Conservation (phyloP, 92 coral and sea anemone genomes). For the Epizoanthus rinbou region DNA sequence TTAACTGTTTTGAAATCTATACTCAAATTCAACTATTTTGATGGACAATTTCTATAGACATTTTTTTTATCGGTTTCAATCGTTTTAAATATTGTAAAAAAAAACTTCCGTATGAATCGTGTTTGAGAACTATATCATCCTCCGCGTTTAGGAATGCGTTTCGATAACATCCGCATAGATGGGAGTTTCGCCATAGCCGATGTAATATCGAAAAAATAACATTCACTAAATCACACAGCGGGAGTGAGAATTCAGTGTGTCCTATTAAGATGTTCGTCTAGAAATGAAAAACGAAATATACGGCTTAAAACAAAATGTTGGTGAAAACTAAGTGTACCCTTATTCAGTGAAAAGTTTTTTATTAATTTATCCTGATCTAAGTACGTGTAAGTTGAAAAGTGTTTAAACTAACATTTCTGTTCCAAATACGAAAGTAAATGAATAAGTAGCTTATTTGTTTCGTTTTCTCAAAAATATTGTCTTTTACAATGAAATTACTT, state of each 20-base stretch:
- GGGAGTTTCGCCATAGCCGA: background rate
- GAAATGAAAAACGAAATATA: background rate
- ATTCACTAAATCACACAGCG: conserved; percentile 9
- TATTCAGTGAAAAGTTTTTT: background rate
- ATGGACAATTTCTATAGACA: background rate
- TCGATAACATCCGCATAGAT: background rate
- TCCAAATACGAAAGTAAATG: too few relatives aligned
- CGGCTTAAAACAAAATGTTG: too few relatives aligned
- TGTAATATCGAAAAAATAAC: conserved; percentile 1
- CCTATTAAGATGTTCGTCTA: conserved; percentile 7
- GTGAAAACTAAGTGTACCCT: too few relatives aligned
- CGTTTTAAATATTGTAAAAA: background rate
- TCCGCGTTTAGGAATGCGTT: conserved; percentile 12
- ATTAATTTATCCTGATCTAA: background rate
- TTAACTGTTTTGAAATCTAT: conserved; percentile 1
- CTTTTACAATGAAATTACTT: background rate
- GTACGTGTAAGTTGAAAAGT: conserved; percentile 12
- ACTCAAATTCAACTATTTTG: background rate
- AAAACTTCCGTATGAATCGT: background rate
- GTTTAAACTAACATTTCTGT: background rate
- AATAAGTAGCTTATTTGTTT: conserved; percentile 20
- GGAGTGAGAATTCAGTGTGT: conserved; percentile 10
- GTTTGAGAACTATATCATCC: background rate
- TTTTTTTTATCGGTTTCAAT: background rate
- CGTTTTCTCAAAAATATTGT: conserved; percentile 17